Base-by-base conservation (phyloP, 2,797 vertebrate species). In the Linurgus olivaceus region DNA sequence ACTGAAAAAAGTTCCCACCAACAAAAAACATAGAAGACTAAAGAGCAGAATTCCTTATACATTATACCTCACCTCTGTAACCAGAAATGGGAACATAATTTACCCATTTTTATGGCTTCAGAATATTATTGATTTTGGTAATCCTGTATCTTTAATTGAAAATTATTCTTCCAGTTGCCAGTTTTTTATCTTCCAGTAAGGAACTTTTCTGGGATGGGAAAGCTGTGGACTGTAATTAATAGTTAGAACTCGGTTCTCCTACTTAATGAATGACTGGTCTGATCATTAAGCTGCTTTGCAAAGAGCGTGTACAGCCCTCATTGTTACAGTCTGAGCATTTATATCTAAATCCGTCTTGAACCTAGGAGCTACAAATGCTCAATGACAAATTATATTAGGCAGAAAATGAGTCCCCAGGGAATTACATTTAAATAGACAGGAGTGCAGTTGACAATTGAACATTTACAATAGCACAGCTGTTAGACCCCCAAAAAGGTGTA, bases 241-340 rank as follows among this genome's bases (percentile, higher is more conserved):
- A 57, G 12, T 9, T 15, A 86, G 13, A 75, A 55, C 11, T 79
- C 18, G 3, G 8, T 59, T 67, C 23, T 50, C 17, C 38, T 37
- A 13, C 37, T 59, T 79, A 44, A 38, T 72, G 31, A 85, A 35
- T 71, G 29, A 67, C 31, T 2, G 1, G 13, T 81, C 21, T 72
- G 33, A 59, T 59, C 9, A 31, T 58, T 58, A 57, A 25, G 6
- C 14, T 66, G 24, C 17, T 35, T 77, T 66, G 19, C 16, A 76
- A 75, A 42, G 23, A 44, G 10, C 0, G 0, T 42, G 17, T 6
- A 17, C 31, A 62, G 1, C 11, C 40, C 28, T 66, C 45, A 31
- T 42, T 33, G 15, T 65, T 74, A 44, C 16, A 68, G 8, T 23
- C 31, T 61, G 50, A 89, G 15, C 13, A 52, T 52, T 73, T 89